Conservation (phyloP, 1,140 invertebrate species). For the Ylistrum balloti region DNA sequence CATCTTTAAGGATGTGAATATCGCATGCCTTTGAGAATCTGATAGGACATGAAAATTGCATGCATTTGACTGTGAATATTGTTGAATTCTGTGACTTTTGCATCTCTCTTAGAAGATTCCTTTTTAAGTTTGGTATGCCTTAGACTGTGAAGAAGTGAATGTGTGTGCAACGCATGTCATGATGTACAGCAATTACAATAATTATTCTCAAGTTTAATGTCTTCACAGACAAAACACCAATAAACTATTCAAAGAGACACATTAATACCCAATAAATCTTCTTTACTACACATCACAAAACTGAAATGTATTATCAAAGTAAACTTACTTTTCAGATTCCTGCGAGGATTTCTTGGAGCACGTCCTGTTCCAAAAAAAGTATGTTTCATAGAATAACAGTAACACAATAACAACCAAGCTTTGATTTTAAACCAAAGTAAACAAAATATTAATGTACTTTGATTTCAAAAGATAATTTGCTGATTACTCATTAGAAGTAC, state of each 20-base stretch:
- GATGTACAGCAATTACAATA: not conserved
- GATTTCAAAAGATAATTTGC: not conserved
- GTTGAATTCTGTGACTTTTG: not conserved
- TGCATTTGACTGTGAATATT: not conserved
- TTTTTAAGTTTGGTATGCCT: too few relatives aligned
- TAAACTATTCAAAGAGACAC: not conserved
- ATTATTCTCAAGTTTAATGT: not conserved
- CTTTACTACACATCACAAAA: not conserved
- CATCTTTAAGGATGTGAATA: too few relatives aligned
- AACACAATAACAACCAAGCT: not conserved
- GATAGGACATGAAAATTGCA: too few relatives aligned
- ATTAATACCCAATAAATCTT: not conserved
- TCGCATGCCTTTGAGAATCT: too few relatives aligned
- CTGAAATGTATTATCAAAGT: not conserved
- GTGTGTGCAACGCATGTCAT: not conserved
- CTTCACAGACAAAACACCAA: not conserved
- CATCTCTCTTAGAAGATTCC: not conserved
- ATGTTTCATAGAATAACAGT: not conserved
- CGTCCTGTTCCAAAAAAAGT: conserved; percentile 36
- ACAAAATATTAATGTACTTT: not conserved
- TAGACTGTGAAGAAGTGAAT: not conserved
- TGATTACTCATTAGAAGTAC: too few relatives aligned
- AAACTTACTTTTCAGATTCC: conserved; percentile 22
- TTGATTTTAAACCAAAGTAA: not conserved
- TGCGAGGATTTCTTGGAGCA: not conserved